These are phyloP conservation scores for Eupithecia insigniata DNA, from an alignment of 2,888 invertebrate genomes.

Conservation along the genomic window DNA sequence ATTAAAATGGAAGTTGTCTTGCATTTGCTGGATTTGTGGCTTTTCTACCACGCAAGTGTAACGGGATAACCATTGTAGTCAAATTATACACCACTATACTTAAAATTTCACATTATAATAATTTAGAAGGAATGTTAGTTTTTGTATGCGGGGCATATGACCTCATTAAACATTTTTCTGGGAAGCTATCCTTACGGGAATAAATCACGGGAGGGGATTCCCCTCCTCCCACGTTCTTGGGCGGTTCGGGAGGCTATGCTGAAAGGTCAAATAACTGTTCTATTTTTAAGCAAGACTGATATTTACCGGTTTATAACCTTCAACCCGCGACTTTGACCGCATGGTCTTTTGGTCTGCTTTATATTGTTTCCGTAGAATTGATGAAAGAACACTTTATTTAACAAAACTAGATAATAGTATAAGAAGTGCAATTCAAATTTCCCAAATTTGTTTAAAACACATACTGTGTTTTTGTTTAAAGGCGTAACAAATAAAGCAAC, in stretches of 20 bases:
- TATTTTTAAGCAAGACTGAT: constrained; percentile 58
- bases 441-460: neutral
- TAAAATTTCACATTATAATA: neutral
- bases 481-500: neutral
- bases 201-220: constrained; percentile 63
- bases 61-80: neutral
- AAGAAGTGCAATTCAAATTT: too few relatives aligned
- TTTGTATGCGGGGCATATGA: constrained; percentile 17
- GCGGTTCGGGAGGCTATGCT: constrained; percentile 53
- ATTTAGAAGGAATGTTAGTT: neutral
- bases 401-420: too few relatives aligned
- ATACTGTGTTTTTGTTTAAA: neutral
- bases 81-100: neutral
- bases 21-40: constrained; percentile 3
- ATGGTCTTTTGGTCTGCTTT: neutral
- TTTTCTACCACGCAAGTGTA: neutral
- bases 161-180: constrained; percentile 60
- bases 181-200: constrained; percentile 57
- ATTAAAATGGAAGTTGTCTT: constrained; percentile 25
- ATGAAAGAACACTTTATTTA: too few relatives aligned
- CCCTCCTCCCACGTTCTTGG: constrained; percentile 44
- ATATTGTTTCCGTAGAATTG: too few relatives aligned
- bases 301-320: constrained; percentile 43
- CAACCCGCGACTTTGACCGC: neutral
- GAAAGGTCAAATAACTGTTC: constrained; percentile 60